phyloP scores from a whole-genome alignment of 2,888 invertebrate species.

The Cantharis flavilabris region DNA sequence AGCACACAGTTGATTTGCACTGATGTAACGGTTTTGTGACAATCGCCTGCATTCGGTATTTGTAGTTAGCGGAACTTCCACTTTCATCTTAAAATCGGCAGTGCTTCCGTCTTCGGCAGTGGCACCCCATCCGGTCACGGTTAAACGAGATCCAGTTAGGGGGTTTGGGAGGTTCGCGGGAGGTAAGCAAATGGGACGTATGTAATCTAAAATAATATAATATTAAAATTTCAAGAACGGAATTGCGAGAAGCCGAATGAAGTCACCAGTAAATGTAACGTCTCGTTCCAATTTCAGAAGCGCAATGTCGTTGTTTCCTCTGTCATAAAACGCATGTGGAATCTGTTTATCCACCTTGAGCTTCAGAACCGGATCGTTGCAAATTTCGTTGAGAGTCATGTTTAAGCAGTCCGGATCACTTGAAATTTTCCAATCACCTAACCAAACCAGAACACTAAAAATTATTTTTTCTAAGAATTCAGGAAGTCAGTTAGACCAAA shows the following conservation, averaged over 20 bases:
- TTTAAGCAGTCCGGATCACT: constrained; percentile 54
- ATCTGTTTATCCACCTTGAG: constrained; percentile 51
- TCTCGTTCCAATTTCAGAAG: constrained; percentile 57
- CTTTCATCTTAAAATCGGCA: constrained; percentile 26
- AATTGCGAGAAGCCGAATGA: too few relatives aligned
- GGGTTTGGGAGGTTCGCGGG: background rate
- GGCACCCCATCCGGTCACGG: constrained; percentile 6
- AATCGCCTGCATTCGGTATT: background rate
- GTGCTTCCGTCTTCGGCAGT: background rate
- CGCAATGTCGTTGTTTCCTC: constrained; percentile 50
- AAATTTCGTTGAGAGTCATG: constrained; percentile 35
- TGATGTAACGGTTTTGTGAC: background rate
- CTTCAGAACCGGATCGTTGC: constrained; percentile 47
- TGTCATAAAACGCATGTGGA: constrained; percentile 47
- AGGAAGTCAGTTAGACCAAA: background rate
- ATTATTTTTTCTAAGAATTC: background rate
- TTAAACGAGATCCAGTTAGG: background rate
- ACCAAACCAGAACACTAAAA: constrained; percentile 44
- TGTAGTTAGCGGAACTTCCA: constrained; percentile 58
- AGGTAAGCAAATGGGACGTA: constrained; percentile 16
- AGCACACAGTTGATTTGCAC: constrained; percentile 65
- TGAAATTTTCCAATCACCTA: constrained; percentile 58
- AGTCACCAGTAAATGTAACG: constrained; percentile 54
- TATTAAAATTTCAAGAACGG: too few relatives aligned
- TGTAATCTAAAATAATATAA: background rate